Conservation (phyloP, 2,113 vertebrate species). For the Phodopus roborovskii region DNA sequence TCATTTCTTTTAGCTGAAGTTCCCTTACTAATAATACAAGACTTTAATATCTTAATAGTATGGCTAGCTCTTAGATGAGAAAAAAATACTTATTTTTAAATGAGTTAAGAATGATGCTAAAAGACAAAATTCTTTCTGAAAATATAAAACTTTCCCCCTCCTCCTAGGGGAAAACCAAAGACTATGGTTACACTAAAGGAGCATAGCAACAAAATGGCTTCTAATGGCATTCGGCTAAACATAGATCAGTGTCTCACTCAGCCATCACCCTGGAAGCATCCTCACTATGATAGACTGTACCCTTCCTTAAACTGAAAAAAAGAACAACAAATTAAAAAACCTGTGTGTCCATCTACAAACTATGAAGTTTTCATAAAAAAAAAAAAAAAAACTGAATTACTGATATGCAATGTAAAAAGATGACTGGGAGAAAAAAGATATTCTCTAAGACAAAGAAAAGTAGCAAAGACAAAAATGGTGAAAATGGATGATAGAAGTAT, state of each 20-base stretch:
- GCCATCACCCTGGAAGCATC: background rate
- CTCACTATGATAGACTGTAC: background rate
- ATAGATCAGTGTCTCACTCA: background rate
- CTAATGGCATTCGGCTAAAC: background rate
- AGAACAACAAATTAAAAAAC: background rate
- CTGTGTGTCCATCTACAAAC: background rate
- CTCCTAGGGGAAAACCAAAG: background rate
- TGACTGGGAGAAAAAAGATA: background rate
- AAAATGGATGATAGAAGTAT: background rate
- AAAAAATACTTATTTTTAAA: background rate
- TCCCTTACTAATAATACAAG: background rate
- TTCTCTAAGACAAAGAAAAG: conserved; percentile 14
- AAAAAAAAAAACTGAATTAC: conserved; percentile 18
- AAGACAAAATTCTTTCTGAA: background rate
- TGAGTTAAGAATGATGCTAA: background rate
- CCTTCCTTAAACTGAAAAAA: background rate
- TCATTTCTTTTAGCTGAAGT: background rate
- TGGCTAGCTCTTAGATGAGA: background rate
- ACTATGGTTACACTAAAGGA: background rate
- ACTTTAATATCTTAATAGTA: background rate
- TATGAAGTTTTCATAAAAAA: background rate
- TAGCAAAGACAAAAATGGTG: background rate
- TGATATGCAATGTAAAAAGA: background rate
- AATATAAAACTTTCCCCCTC: background rate
- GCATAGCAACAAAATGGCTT: background rate